Percentiles rank a stretch among this genome's conserved stretches.
These are phyloP conservation scores for Antechinus flavipes DNA, from an alignment of 2,113 vertebrate genomes.

Conservation along the genomic window DNA sequence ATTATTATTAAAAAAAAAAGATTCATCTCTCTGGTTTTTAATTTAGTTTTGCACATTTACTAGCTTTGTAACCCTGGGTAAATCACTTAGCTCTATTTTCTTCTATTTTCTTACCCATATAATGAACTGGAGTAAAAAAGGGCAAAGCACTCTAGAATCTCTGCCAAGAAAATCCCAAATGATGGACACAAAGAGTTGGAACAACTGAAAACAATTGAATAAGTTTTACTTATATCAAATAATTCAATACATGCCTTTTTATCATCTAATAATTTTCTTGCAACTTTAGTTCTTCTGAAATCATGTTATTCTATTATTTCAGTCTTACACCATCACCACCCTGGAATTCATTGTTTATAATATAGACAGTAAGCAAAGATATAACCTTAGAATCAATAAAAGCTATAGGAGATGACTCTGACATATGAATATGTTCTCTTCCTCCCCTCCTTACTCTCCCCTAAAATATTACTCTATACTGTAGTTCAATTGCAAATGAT, in stretches of 20 bases:
- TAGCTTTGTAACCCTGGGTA: neutral
- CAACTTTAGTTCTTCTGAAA: neutral
- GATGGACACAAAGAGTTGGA: neutral
- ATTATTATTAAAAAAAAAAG: neutral
- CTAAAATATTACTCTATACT: neutral
- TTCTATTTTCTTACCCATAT: neutral
- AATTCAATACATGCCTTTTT: neutral
- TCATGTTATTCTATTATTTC: neutral
- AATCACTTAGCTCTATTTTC: neutral
- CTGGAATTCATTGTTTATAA: neutral
- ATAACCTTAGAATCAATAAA: neutral
- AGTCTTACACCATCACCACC: neutral
- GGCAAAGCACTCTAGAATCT: neutral
- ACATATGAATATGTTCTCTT: neutral
- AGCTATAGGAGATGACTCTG: neutral
- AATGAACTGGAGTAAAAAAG: neutral
- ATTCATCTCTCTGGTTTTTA: neutral
- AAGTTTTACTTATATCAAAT: neutral
- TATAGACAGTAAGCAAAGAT: neutral
- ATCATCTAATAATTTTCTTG: neutral
- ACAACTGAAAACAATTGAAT: neutral
- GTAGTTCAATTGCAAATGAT: neutral
- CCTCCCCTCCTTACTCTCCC: neutral
- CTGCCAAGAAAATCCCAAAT: neutral
- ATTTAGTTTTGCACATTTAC: neutral